Base-by-base conservation (phyloP, 2,888 invertebrate species). In the Chrysolina haemoptera region DNA sequence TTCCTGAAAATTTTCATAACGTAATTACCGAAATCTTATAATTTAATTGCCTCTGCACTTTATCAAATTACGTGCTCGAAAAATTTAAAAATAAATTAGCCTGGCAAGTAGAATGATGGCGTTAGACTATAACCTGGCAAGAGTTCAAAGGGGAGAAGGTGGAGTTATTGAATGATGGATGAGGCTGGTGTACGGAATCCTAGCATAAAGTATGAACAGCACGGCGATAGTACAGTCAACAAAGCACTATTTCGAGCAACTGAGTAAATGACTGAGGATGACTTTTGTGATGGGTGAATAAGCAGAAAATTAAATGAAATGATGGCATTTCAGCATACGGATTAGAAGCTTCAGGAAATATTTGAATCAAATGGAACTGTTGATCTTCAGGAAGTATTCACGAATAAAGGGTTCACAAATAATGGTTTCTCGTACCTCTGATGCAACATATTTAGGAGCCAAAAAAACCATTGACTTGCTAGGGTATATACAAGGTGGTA, bases 141-240 rank as follows among this genome's bases (percentile, higher is more conserved):
- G 72, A 62, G 68, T 12, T 68, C 20, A 63, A 72, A 67, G 63
- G 63, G 63, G 40, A 62, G 35, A 67, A 43, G 68, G 67, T 22
- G 27, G 64, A 72, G 68, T 72, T 72, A 72, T 68, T 53, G 20
- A 64, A 68, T 72, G 72, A 72, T 68, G 68, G 72, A 72, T 72
- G 72, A 72, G 72, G 68, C 72, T 68, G 68, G 72, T 68, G 68
- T 55, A 72, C 62, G 59, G 72, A 63, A 72, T 72, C 68, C 68
- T 63, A 67, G 67, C 63, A 62, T 72, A 59, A 68, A 72, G 63
- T 53, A 46, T 68, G 63, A 68, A 50, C 67, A 62, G 46, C 14
- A 14, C 6, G 46, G 14, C n/a, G 12, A 46, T 46, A 46, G 14
- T 46, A 14, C 46, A 46, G 46, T 46, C 10, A n/a, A 46, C 46